Evolutionary conservation across 2,113 vertebrate species (phyloP).

Genomic region (Formicarius rufipectus): DNA sequence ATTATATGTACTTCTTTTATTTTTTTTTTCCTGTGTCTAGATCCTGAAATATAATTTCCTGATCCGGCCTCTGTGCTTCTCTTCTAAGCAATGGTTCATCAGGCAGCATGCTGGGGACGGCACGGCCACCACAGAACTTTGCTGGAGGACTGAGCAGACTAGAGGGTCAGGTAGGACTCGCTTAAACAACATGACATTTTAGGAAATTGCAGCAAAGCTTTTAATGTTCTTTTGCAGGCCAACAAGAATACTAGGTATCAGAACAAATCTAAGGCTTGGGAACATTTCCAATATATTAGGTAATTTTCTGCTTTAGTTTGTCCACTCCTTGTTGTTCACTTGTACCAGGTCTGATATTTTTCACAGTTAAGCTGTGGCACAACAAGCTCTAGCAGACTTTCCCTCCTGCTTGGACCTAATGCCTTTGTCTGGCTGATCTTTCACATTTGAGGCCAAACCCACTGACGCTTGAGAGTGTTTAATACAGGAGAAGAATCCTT

Average conservation of each 20-base stretch:
- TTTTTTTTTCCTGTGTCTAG: background rate
- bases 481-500: background rate
- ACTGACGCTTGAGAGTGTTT: background rate
- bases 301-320: background rate
- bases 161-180: conserved; percentile 10
- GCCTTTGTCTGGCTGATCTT: background rate
- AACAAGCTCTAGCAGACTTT: background rate
- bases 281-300: background rate
- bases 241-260: background rate
- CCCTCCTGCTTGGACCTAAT: background rate
- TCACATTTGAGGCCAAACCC: background rate
- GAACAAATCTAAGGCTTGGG: background rate
- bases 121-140: background rate
- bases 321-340: background rate
- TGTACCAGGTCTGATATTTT: background rate
- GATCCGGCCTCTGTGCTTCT: background rate
- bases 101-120: background rate
- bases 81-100: background rate
- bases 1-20: background rate
- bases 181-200: background rate
- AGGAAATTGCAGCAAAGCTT: background rate
- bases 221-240: background rate
- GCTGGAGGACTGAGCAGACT: background rate
- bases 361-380: background rate
- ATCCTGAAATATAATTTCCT: background rate